Base-by-base conservation (phyloP, 2,888 invertebrate species). In the Ophion costatus region DNA sequence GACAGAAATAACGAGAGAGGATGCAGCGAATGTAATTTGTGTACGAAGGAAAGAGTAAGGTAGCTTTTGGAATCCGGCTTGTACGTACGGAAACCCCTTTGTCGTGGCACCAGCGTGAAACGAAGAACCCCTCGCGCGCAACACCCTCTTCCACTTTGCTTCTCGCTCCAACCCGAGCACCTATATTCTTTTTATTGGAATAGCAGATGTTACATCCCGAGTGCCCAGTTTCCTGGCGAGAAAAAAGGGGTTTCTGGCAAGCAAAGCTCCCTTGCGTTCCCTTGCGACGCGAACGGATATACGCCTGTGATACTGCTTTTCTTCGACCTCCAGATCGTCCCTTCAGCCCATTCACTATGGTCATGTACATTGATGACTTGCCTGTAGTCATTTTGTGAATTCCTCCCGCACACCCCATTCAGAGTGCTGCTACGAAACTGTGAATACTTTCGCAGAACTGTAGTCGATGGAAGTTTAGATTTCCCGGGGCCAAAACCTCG, bases 121-220 rank as follows among this genome's bases (percentile, higher is more conserved):
- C 73, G 79, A 61, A 77, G 24, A 73, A 80, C 20, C 69, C 75
- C 64, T 64, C 71, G 45, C 77, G 38, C 73, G 69, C 70, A 29
- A 71, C 76, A 74, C 71, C 51, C 77, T 38, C 22, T 51, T 69
- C 82, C 67, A 66, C 70, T 80, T 64, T 75, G 42, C 76, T 63
- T 71, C 56, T 80, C 67, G 42, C 22, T 67, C 64, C n/a, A 57
- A 45, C 66, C 67, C 38, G 22, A 38, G 33, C 33, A 29, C 42
- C 77, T 85, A 51, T 75, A 74, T 82, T 80, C 71, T 82, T 83
- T 83, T 81, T 64, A 64, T 83, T 83, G 69, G 73, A 79, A 71
- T 74, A 86, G 66, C 86, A 78, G 87, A 85, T 87, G 83, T 85
- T 85, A 67, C 87, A 57, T 80, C 75, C 69, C 24, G 83, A 70